Conservation (phyloP, 2,888 invertebrate species). For the Torymus texanus region DNA sequence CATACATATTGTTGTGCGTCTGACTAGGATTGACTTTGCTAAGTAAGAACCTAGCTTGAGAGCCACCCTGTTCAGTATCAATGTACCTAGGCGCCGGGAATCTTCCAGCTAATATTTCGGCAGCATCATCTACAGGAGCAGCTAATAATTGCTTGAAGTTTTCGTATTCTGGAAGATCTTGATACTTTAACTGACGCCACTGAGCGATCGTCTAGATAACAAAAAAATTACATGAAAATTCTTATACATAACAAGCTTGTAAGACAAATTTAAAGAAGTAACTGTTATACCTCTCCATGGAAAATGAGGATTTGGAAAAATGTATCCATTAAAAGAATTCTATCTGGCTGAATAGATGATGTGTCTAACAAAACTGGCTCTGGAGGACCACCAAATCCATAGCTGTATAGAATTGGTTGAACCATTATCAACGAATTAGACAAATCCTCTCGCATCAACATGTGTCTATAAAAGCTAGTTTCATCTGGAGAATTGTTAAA, state of each 20-base stretch:
- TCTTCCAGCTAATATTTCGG: slow-evolving; percentile 94
- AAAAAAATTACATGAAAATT: not conserved
- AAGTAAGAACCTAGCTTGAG: slow-evolving; percentile 97
- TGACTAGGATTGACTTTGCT: slow-evolving; percentile 99
- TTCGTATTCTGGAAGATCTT: slow-evolving; percentile 97
- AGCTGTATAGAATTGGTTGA: slow-evolving; percentile 98
- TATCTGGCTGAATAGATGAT: slow-evolving; percentile 96
- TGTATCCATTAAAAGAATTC: slow-evolving; percentile 99
- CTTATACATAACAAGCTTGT: not conserved
- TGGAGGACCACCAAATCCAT: slow-evolving; percentile 97
- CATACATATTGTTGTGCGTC: slow-evolving; percentile 99
- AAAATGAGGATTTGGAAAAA: slow-evolving; percentile 99
- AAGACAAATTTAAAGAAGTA: too few relatives aligned
- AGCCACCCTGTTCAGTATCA: slow-evolving; percentile 99
- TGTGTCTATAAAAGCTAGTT: slow-evolving; percentile 98
- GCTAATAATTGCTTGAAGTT: slow-evolving; percentile 96
- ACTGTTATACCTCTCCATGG: slow-evolving; percentile 90
- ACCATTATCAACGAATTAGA: slow-evolving; percentile 99
- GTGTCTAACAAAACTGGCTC: slow-evolving; percentile 98
- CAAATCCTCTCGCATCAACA: slow-evolving; percentile 97
- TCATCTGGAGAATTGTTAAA: slow-evolving; percentile 99
- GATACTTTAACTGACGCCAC: slow-evolving; percentile 97
- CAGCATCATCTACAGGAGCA: slow-evolving; percentile 97
- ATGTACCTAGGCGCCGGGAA: slow-evolving; percentile 99
- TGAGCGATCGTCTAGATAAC: slow-evolving; percentile 91